Base-by-base conservation (phyloP, 2,797 vertebrate species). In the Danio tinwini region DNA sequence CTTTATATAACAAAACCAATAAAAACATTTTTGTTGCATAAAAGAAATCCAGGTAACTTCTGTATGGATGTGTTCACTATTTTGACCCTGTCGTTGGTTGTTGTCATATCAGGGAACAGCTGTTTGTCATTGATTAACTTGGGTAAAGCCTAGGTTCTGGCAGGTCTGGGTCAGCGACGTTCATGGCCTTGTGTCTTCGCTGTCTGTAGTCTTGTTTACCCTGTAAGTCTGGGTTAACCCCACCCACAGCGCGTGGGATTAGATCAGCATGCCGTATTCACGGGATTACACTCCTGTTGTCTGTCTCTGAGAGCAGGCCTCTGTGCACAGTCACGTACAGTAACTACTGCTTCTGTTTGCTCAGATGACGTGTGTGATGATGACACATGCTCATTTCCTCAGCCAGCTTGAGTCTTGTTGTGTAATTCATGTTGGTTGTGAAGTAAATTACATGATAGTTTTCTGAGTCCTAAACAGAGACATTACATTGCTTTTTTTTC, bases 171-270 rank as follows among this genome's bases (percentile, higher is more conserved):
- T 74, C 74, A 76, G 29, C 12, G 39, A 29, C 67, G 29, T 45
- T 52, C 42, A n/a, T 19, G 10, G 58, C 29, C 7, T 52, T 52
- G 49, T 47, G 12, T 52, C 58, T 64, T 17, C 71, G 52, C 64
- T 58, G 61, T 74, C 80, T 47, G 50, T 74, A 19, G 53, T 65
- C 65, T 74, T 83, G 74, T 85, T 81, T 83, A 78, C 64, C 52
- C 75, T 75, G 45, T n/a, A 65, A 78, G 19, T 82, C 53, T 13
- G 47, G 77, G 74, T 56, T 64, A 74, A 77, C 71, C 70, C 81
- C 81, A 76, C 75, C 81, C 84, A 53, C 67, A 52, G 9, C 70
- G 19, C 0, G 5, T 80, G 58, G 67, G 76, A 74, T 85, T 76
- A 74, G 37, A 80, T 71, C 77, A 55, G 68, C 16, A 45, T 76